A percentile compares a stretch with the other conserved stretches of the same genome.
Evolutionary conservation across 2,888 invertebrate genomes (phyloP).

Genomic region (Gortyna flavago): DNA sequence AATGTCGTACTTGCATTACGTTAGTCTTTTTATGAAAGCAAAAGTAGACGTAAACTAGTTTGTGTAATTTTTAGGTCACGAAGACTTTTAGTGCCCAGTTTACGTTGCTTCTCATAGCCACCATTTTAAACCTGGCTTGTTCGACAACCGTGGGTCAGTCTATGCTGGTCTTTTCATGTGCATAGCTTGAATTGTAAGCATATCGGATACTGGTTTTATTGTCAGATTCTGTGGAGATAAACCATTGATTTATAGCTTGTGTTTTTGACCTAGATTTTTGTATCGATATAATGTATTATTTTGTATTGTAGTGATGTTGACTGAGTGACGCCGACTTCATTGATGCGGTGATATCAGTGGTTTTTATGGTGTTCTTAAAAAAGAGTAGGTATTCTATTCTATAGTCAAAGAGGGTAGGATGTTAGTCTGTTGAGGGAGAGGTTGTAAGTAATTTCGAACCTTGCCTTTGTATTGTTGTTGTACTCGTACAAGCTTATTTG

Average conservation of each 20-base stretch:
- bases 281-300: not conserved
- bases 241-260: slow-evolving; percentile 33
- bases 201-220: slow-evolving; percentile 31
- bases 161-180: not conserved
- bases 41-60: slow-evolving; percentile 26
- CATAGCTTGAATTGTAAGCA: slow-evolving; percentile 29
- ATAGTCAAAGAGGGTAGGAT: not conserved
- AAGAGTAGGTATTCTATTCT: not conserved
- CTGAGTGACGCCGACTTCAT: not conserved
- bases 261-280: slow-evolving; percentile 39
- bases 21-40: slow-evolving; percentile 36
- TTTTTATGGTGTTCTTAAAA: not conserved
- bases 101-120: not conserved
- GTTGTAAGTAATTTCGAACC: not conserved
- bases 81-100: not conserved
- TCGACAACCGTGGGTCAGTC: not conserved
- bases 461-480: not conserved
- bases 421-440: not conserved
- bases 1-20: slow-evolving; percentile 24
- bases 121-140: not conserved
- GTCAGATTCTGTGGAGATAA: slow-evolving; percentile 33
- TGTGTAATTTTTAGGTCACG: slow-evolving; percentile 17
- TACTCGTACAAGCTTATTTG: not conserved
- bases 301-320: slow-evolving; percentile 2
- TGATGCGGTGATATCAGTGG: not conserved